Evolutionary conservation across 2,888 invertebrate species (phyloP).

Genomic region (Epinotia brunnichana): DNA sequence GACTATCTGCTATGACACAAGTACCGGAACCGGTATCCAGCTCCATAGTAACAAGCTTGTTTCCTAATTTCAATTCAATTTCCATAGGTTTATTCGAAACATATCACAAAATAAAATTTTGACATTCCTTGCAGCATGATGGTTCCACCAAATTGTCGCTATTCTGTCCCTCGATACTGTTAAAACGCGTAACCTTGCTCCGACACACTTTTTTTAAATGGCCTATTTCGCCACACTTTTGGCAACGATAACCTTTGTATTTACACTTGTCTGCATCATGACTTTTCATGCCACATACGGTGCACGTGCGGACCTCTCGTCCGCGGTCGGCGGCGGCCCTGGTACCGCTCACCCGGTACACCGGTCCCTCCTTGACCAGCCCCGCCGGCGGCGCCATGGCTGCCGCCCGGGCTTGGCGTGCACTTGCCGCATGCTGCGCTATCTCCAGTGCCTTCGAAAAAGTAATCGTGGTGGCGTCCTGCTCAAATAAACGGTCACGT

Average conservation of each 20-base stretch:
- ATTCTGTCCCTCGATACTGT: neutral
- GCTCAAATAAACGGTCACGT: slow-evolving; percentile 3
- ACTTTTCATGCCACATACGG: no score
- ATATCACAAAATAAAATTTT: slow-evolving; percentile 3
- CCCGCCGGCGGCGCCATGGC: neutral
- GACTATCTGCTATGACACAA: neutral
- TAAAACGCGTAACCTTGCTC: no score
- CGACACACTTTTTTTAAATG: no score
- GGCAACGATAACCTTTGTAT: no score
- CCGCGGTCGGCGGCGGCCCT: slow-evolving; percentile 1
- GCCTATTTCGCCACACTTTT: no score
- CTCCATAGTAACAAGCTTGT: neutral
- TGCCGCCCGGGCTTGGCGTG: neutral
- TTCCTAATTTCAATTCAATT: neutral
- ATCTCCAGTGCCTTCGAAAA: neutral
- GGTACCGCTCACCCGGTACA: neutral
- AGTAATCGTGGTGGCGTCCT: neutral
- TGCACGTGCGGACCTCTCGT: neutral
- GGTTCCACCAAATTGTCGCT: neutral
- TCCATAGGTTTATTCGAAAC: neutral
- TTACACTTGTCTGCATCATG: no score
- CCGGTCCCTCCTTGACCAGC: neutral
- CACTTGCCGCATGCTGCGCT: slow-evolving; percentile 1
- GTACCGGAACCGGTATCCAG: slow-evolving; percentile 4
- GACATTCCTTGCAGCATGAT: neutral